Evolutionary conservation across 2,888 invertebrate species (phyloP), one percentile per base, ranked within the genome.

Genomic region (Spilarctia lutea): DNA sequence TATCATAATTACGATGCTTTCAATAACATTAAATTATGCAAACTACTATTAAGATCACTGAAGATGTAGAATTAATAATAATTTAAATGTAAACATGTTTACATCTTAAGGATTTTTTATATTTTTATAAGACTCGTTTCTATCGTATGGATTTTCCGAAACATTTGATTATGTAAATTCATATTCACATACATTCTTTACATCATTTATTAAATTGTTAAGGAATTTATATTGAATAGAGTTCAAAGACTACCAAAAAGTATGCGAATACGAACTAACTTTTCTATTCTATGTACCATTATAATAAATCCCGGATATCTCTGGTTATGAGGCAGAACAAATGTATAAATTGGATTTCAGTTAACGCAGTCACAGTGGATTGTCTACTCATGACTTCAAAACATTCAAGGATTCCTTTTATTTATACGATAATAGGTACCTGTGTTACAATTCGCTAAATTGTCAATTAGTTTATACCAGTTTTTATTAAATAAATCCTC

Each of bases 121-220:
- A 60, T 60, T 16, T 60, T 27, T 11, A 60, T 27, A 27, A 16
- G 13, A 60, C 13, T 27, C 56, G 56, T n/a, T 60, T n/a, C 1
- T 1, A 60, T n/a, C 60, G 60, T 33, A 68, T 72, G 16, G 0
- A n/a, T 79, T 75, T 75, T 35, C 71, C 76, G 56, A 65, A 52
- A 27, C 16, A 48, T 39, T 65, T 18, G 33, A 68, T 33, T 68
- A 63, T 68, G 45, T 35, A 24, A 33, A 52, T 65, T 48, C 11
- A n/a, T 24, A 56, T 56, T 56, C 8, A 39, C 7, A 67, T 13
- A 20, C 67, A 68, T 27, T 27, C 45, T 30, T 68, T 30, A 18
- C 42, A 68, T 68, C 45, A 45, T 68, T 67, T 67, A 60, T 27
- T 13, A 27, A 60, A 60, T 27, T 13, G 3, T 27, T 27, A 60